These are phyloP conservation scores for Microchirus variegatus DNA, from an alignment of 2,797 vertebrate genomes.

Conservation along the genomic window DNA sequence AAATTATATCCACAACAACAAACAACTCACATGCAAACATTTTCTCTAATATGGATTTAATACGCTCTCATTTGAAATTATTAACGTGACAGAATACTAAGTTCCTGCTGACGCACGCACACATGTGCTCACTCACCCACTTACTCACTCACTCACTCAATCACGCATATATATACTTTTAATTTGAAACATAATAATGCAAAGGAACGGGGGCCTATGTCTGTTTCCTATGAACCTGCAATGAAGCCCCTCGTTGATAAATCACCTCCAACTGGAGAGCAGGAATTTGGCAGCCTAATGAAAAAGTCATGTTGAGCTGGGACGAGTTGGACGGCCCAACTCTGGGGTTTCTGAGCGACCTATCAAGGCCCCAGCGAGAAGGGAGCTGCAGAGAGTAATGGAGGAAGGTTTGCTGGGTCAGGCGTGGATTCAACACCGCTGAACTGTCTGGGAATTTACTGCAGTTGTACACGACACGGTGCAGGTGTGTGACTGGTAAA, in stretches of 20 bases:
- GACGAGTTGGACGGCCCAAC: conserved; percentile 65
- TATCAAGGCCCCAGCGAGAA: conserved; percentile 69
- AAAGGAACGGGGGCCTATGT: conserved; percentile 75
- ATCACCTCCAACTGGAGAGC: conserved; percentile 85
- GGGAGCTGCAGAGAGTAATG: conserved; percentile 57
- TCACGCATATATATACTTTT: conserved; percentile 42
- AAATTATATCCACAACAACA: conserved; percentile 49
- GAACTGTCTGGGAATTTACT: conserved; percentile 75
- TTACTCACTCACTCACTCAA: conserved; percentile 41
- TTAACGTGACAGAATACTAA: conserved; percentile 55
- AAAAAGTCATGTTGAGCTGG: conserved; percentile 88
- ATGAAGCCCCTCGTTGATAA: conserved; percentile 84
- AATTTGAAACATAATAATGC: conserved; percentile 82
- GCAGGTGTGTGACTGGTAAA: conserved; percentile 46
- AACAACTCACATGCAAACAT: conserved; percentile 36
- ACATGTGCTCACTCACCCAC: conserved; percentile 29
- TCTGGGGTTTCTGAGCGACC: conserved; percentile 67
- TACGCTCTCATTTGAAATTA: conserved; percentile 59
- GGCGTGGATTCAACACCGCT: conserved; percentile 69
- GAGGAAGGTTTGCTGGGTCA: conserved; percentile 48
- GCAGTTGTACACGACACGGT: conserved; percentile 54
- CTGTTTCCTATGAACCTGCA: conserved; percentile 87
- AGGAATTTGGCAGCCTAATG: conserved; percentile 91
- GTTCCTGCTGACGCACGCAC: conserved; percentile 56
- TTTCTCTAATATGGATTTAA: conserved; percentile 41